Conservation (phyloP, 1,140 invertebrate genomes). For the Phymastichus coffea region DNA sequence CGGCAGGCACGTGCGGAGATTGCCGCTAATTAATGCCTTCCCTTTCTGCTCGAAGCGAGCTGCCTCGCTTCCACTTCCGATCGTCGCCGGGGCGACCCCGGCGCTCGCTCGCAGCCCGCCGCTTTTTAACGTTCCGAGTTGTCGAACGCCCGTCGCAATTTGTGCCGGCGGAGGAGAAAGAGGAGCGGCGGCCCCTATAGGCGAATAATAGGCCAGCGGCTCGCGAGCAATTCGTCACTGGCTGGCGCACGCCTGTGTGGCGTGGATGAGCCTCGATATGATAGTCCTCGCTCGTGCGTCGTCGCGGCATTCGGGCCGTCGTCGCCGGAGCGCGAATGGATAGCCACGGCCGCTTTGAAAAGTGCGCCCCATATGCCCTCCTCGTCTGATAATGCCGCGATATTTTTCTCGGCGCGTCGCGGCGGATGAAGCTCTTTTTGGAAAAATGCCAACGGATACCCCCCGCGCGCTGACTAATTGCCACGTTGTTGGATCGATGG, state of each 20-base stretch:
- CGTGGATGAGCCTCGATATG: too few relatives aligned
- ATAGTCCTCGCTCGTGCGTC: too few relatives aligned
- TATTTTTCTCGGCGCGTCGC: slow-evolving; percentile 21
- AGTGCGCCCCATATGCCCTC: slow-evolving; percentile 5
- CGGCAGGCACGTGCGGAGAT: slow-evolving; percentile 23
- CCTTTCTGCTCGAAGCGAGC: not conserved
- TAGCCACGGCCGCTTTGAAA: slow-evolving; percentile 13
- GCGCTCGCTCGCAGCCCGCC: too few relatives aligned
- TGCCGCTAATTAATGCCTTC: slow-evolving; percentile 29
- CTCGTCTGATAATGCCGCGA: slow-evolving; percentile 24
- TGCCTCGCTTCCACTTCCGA: not conserved
- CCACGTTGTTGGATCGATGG: too few relatives aligned
- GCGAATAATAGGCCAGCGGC: not conserved
- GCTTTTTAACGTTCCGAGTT: too few relatives aligned
- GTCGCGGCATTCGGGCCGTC: too few relatives aligned
- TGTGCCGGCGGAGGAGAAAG: too few relatives aligned
- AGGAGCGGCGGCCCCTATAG: not conserved
- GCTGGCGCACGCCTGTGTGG: too few relatives aligned
- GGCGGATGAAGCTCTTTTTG: slow-evolving; percentile 1
- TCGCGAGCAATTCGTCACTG: not conserved
- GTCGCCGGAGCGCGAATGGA: not conserved
- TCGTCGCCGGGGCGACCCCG: not conserved
- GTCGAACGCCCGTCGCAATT: too few relatives aligned
- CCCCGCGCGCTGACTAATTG: not conserved
- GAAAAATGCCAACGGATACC: not conserved